Evolutionary conservation across 2,888 invertebrate genomes (phyloP), one percentile per base, ranked within the genome.

Genomic region (Choreutis nemorana): DNA sequence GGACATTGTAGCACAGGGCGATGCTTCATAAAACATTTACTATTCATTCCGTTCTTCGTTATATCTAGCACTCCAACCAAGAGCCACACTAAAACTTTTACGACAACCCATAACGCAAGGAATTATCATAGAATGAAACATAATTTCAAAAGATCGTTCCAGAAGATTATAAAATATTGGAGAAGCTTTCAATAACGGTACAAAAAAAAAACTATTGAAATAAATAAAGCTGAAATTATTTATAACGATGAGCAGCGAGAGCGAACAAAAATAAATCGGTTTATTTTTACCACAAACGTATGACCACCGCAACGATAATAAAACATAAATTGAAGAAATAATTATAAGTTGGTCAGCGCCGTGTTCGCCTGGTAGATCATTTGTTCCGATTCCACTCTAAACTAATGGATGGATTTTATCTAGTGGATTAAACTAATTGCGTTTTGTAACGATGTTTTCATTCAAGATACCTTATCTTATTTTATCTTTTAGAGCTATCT

Each of bases 371-470:
- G 25, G 28, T 31, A 49, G 56, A 62, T 59, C 45, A 50, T 53
- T 59, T 45, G 41, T 36, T 40, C 32, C 50, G 56, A 60, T 62
- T 50, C 50, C 46, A n/a, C n/a, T 43, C 36, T 41, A 36, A 50
- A 48, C 46, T 51, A 56, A 58, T 56, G 57, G 55, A 58, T 49
- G 42, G 56, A 62, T 60, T 44, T 57, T 63, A 66, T 67, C 64
- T 54, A 36, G 36, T 45, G 44, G 52, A 60, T 61, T 57, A 57
- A 54, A 62, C 56, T 62, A 66, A 66, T 67, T 61, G 60, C 56
- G 37, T 55, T 59, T 52, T 53, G 55, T 59, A 59, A 55, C 48
- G 48, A 52, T 42, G 51, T 52, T 58, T 58, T 59, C 36, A 44
- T 44, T 42, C 24, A 32, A 39, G 26, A 43, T 32, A 33, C 28